phyloP scores from a whole-genome alignment of 2,113 vertebrate genomes.

The Lampris incognitus region DNA sequence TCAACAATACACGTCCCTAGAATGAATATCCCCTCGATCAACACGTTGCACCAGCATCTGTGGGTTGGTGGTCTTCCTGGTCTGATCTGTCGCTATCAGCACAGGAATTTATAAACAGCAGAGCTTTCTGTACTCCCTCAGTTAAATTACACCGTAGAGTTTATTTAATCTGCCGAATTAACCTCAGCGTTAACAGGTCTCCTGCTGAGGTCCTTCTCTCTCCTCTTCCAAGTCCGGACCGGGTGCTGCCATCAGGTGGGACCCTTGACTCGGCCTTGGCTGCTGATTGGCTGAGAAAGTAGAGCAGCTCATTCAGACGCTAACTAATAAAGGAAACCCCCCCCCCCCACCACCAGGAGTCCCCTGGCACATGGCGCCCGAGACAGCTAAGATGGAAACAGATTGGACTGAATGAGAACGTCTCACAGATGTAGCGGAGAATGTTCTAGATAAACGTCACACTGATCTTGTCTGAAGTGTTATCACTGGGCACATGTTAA shows the following conservation, averaged over 20 bases:
- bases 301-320: conserved; percentile 73
- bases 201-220: neutral
- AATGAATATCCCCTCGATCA: too few relatives aligned
- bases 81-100: neutral
- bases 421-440: conserved; percentile 23
- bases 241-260: conserved; percentile 63
- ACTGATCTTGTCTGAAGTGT: conserved; percentile 2
- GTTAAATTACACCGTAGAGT: too few relatives aligned
- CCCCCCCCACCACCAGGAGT: conserved; percentile 43
- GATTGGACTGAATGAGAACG: conserved; percentile 39
- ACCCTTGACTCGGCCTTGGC: conserved; percentile 56
- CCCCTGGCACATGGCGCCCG: conserved; percentile 44
- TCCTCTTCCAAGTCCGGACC: conserved; percentile 61
- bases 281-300: conserved; percentile 76
- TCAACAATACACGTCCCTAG: too few relatives aligned
- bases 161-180: neutral
- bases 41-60: too few relatives aligned
- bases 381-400: conserved; percentile 58
- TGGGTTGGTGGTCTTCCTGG: too few relatives aligned
- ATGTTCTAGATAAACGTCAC: conserved; percentile 39
- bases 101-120: neutral
- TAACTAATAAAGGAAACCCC: conserved; percentile 76
- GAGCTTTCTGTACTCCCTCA: neutral
- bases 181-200: neutral
- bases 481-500: conserved; percentile 2